Conservation (phyloP, 1,140 invertebrate species). For the Pachypsylla venusta region DNA sequence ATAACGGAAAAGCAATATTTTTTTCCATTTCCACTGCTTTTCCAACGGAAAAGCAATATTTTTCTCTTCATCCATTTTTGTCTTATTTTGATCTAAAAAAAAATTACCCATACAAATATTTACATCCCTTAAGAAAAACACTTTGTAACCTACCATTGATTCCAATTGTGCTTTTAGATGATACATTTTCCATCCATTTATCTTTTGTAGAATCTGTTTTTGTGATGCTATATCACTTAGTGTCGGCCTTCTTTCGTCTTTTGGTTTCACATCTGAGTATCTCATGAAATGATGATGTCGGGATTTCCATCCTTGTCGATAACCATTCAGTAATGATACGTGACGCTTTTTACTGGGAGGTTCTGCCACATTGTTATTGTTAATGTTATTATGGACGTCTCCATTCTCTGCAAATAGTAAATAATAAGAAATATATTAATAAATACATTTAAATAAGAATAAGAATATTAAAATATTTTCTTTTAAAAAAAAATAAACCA, state of each 20-base stretch:
- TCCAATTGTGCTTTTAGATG: slow-evolving; percentile 85
- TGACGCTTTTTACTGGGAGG: slow-evolving; percentile 30
- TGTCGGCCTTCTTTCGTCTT: slow-evolving; percentile 64
- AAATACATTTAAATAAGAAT: too few species aligned
- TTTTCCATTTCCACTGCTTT: slow-evolving; percentile 25
- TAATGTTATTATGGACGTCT: too few species aligned
- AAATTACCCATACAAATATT: too few species aligned
- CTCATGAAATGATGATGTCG: slow-evolving; percentile 67
- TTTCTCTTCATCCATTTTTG: too few species aligned
- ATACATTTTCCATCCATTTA: slow-evolving; percentile 92
- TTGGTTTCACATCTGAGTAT: slow-evolving; percentile 72
- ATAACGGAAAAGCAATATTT: slow-evolving; percentile 23
- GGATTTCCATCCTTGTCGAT: slow-evolving; percentile 39
- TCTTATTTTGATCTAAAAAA: slow-evolving; percentile 28
- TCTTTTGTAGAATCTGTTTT: slow-evolving; percentile 67
- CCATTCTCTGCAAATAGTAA: too few species aligned
- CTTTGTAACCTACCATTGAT: slow-evolving; percentile 67
- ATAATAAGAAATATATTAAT: too few species aligned
- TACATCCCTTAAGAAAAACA: background rate
- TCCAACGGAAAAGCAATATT: too few species aligned
- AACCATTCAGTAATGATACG: slow-evolving; percentile 33
- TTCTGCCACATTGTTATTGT: too few species aligned
- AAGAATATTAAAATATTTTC: too few species aligned
- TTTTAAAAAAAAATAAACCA: too few species aligned
- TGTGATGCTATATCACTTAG: slow-evolving; percentile 81